Conservation (phyloP, 2,797 vertebrate genomes). For the Lacerta agilis region DNA sequence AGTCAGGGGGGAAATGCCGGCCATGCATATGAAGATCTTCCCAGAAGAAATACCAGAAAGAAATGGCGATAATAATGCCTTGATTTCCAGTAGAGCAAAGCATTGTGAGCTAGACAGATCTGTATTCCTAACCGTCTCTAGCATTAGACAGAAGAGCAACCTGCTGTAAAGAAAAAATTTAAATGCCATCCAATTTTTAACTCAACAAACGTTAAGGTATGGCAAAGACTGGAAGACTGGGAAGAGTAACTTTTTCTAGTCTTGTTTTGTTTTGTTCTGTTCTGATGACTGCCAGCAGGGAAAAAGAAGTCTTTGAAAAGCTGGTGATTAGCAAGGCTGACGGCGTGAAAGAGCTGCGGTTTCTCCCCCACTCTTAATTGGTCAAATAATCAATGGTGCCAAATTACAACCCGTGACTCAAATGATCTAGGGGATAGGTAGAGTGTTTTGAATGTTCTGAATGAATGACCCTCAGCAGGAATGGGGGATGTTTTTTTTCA, state of each 20-base stretch:
- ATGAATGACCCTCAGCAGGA: not conserved
- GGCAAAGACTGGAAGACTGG: too few species aligned
- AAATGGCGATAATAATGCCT: not conserved
- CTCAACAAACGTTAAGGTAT: not conserved
- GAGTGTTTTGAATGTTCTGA: not conserved
- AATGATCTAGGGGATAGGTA: not conserved
- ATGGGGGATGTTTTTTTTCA: not conserved
- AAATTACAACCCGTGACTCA: not conserved
- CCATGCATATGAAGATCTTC: not conserved
- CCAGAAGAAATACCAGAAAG: not conserved
- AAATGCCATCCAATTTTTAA: not conserved
- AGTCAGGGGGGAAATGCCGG: too few species aligned
- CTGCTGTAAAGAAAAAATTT: not conserved
- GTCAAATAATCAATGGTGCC: conserved; percentile 21
- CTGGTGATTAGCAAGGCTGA: conserved; percentile 58
- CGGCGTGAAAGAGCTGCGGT: conserved; percentile 23
- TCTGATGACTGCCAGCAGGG: conserved; percentile 54
- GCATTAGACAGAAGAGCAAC: not conserved
- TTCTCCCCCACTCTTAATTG: conserved; percentile 11
- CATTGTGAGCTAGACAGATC: not conserved
- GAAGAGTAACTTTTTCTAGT: conserved; percentile 32
- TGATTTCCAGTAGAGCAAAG: not conserved
- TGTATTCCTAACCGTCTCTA: not conserved
- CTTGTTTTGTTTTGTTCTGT: conserved; percentile 24
- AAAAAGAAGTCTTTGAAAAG: conserved; percentile 50